Conservation (phyloP, 2,113 vertebrate genomes). For the Sciurus niger region DNA sequence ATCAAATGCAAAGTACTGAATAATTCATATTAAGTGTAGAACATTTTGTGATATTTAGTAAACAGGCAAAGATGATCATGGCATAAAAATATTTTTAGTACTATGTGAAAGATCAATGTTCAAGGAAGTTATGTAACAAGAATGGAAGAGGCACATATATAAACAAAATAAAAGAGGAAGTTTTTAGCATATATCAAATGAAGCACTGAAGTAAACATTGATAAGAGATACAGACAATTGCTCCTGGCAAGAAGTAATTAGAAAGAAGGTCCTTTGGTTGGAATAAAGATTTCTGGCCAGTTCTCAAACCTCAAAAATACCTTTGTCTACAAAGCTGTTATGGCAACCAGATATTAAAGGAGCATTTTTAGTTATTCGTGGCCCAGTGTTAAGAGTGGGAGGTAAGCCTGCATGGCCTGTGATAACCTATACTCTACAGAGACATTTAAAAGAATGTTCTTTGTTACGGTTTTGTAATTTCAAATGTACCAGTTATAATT, state of each 20-base stretch:
- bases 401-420: background rate
- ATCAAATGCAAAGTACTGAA: background rate
- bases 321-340: constrained; percentile 9
- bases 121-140: background rate
- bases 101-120: background rate
- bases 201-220: background rate
- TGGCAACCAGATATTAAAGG: constrained; percentile 52
- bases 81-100: background rate
- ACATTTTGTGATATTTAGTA: background rate
- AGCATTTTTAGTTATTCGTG: constrained; percentile 59
- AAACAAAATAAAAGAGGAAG: background rate
- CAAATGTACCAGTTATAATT: constrained; percentile 72
- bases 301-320: constrained; percentile 65
- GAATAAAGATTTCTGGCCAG: constrained; percentile 56
- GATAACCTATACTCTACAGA: constrained; percentile 54
- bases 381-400: background rate
- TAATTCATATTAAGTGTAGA: background rate
- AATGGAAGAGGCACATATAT: background rate
- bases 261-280: constrained; percentile 32
- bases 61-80: background rate
- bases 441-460: constrained; percentile 62
- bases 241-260: constrained; percentile 4
- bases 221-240: background rate
- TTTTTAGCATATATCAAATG: constrained; percentile 15
- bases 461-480: constrained; percentile 69